Percentiles rank a stretch among this genome's conserved stretches.
These are phyloP conservation scores for Heterodera filipjevi DNA, from an alignment of 2,888 invertebrate species.

Conservation along the genomic window DNA sequence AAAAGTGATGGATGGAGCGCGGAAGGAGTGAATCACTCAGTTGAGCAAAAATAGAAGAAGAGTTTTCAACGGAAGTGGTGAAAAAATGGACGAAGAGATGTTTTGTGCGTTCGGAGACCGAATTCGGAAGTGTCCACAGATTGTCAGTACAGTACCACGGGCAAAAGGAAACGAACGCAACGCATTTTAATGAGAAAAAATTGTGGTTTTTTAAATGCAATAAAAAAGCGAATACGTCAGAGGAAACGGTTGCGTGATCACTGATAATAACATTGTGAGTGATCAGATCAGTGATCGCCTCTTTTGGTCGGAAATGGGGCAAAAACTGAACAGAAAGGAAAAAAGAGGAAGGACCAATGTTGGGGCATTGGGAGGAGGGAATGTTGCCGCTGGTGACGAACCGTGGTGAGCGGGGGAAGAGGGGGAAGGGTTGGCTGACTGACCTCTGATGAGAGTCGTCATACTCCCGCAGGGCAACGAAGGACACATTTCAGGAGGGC, in stretches of 20 bases:
- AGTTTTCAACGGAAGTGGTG: neutral
- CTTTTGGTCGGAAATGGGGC: neutral
- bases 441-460: neutral
- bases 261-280: neutral
- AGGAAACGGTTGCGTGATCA: slow-evolving; percentile 7
- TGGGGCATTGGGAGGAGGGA: neutral
- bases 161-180: neutral
- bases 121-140: neutral
- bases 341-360: neutral
- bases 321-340: neutral
- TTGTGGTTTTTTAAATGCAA: slow-evolving; percentile 1
- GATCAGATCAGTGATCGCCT: neutral
- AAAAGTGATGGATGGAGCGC: slow-evolving; percentile 11
- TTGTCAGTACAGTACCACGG: neutral
- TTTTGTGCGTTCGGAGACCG: neutral
- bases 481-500: slow-evolving; percentile 7
- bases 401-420: neutral
- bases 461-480: slow-evolving; percentile 8
- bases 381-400: neutral
- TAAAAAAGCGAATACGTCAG: neutral
- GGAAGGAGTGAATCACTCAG: neutral
- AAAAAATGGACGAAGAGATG: neutral
- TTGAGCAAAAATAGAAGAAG: neutral
- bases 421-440: neutral
- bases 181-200: neutral